Evolutionary conservation across 92 coral and sea anemone genomes (phyloP).

Genomic region (Pocillopora meandrina): DNA sequence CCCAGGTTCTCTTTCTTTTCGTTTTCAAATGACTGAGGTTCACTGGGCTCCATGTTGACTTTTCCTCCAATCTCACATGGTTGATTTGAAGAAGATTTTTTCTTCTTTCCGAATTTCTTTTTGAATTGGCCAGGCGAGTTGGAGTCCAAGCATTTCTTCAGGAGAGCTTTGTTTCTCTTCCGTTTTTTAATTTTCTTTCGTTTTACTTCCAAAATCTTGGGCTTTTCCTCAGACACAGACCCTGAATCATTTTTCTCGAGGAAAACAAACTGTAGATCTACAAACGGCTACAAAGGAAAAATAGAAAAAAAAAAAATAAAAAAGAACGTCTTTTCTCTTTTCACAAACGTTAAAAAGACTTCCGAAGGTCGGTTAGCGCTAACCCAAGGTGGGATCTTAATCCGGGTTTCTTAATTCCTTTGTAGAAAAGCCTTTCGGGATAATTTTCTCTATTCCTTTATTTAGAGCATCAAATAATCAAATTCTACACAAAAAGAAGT

Average conservation of each 20-base stretch:
- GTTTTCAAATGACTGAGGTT: slow-evolving; percentile 23
- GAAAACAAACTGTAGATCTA: slow-evolving; percentile 68
- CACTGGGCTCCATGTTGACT: slow-evolving; percentile 8
- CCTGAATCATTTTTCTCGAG: slow-evolving; percentile 45
- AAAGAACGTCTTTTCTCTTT: neutral
- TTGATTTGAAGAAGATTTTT: neutral
- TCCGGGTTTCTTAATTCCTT: no score
- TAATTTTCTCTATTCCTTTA: no score
- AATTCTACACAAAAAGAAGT: no score
- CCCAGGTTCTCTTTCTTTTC: slow-evolving; percentile 32
- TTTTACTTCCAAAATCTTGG: slow-evolving; percentile 32
- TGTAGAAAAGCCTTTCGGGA: no score
- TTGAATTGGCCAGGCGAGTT: neutral
- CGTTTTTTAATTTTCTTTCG: slow-evolving; percentile 32
- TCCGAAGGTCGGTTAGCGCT: no score
- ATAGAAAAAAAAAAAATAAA: neutral
- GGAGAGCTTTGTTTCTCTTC: slow-evolving; percentile 20
- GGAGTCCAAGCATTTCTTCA: slow-evolving; percentile 27
- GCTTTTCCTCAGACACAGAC: slow-evolving; percentile 6
- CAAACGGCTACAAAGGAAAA: slow-evolving; percentile 45
- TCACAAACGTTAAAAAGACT: neutral
- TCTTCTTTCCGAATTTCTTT: slow-evolving; percentile 6
- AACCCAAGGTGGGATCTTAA: no score
- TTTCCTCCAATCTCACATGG: neutral
- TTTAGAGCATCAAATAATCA: no score